These are phyloP conservation scores for Euproctis similis DNA, from an alignment of 2,888 invertebrate species.

Conservation along the genomic window DNA sequence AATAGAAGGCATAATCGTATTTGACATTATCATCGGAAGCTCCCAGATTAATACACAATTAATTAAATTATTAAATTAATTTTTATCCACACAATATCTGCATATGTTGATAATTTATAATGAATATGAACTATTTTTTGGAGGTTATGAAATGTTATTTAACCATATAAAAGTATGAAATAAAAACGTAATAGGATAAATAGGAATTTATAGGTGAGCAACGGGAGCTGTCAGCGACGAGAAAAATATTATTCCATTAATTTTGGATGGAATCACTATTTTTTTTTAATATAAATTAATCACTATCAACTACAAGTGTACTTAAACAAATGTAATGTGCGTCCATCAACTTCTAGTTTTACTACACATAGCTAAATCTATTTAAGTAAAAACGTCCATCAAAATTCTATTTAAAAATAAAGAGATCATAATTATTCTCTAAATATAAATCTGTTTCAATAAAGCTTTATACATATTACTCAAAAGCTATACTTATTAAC, in stretches of 20 bases:
- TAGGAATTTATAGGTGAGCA: too few relatives aligned
- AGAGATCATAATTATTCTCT: conserved; percentile 67
- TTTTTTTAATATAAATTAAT: too few relatives aligned
- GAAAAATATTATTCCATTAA: conserved; percentile 20
- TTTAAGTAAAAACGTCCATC: conserved; percentile 74
- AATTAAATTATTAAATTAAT: too few relatives aligned
- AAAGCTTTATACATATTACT: conserved; percentile 60
- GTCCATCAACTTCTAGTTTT: conserved; percentile 46
- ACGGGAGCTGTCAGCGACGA: conserved; percentile 45
- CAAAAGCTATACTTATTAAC: conserved; percentile 45
- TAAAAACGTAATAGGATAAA: too few relatives aligned
- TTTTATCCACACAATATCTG: too few relatives aligned
- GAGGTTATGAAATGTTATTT: too few relatives aligned
- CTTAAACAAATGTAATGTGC: conserved; percentile 52
- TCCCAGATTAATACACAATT: too few relatives aligned
- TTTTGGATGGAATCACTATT: conserved; percentile 50
- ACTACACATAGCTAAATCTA: conserved; percentile 63
- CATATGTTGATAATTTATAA: too few relatives aligned
- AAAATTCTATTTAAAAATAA: conserved; percentile 71
- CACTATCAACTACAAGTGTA: conserved; percentile 31
- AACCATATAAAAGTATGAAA: too few relatives aligned
- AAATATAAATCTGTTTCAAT: conserved; percentile 66
- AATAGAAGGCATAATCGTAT: too few relatives aligned
- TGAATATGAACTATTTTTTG: too few relatives aligned
- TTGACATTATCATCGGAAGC: too few relatives aligned